Conservation (phyloP, 2,888 invertebrate genomes). For the Chalcis sispes region DNA sequence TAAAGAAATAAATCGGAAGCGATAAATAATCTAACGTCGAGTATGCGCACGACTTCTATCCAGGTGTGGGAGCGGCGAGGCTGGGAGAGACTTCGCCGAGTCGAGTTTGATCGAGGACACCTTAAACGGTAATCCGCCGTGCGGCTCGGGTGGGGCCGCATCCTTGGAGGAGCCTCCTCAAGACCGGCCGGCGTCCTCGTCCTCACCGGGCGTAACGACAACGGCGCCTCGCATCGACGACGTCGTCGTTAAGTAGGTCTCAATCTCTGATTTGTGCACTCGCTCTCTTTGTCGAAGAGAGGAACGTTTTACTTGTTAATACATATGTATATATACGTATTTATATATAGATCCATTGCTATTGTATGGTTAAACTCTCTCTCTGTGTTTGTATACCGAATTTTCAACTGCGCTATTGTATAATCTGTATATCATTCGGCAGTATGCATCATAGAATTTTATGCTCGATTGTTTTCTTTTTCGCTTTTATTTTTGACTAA, state of each 20-base stretch:
- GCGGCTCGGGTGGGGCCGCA: slow-evolving; percentile 4
- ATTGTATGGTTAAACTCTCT: not conserved
- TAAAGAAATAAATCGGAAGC: not conserved
- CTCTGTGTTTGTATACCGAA: not conserved
- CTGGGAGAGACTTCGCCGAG: slow-evolving; percentile 65
- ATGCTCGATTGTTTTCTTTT: not conserved
- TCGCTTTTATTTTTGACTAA: not conserved
- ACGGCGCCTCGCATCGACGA: not conserved
- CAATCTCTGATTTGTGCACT: not conserved
- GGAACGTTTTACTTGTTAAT: too few species aligned
- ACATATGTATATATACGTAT: too few species aligned
- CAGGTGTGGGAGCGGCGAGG: slow-evolving; percentile 74
- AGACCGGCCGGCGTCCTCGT: not conserved
- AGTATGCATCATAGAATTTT: slow-evolving; percentile 11
- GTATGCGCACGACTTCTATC: slow-evolving; percentile 54
- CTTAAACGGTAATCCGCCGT: slow-evolving; percentile 73
- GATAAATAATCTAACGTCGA: slow-evolving; percentile 25
- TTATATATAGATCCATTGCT: not conserved
- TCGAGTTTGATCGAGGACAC: slow-evolving; percentile 74
- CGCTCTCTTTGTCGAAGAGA: too few species aligned
- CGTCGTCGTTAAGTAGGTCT: slow-evolving; percentile 33
- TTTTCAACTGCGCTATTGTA: not conserved
- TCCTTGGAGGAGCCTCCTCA: not conserved
- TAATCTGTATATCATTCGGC: not conserved
- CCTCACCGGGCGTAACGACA: not conserved